Evolutionary conservation across 2,797 vertebrate species (phyloP).

Genomic region (Rhabdophis nuchalis): DNA sequence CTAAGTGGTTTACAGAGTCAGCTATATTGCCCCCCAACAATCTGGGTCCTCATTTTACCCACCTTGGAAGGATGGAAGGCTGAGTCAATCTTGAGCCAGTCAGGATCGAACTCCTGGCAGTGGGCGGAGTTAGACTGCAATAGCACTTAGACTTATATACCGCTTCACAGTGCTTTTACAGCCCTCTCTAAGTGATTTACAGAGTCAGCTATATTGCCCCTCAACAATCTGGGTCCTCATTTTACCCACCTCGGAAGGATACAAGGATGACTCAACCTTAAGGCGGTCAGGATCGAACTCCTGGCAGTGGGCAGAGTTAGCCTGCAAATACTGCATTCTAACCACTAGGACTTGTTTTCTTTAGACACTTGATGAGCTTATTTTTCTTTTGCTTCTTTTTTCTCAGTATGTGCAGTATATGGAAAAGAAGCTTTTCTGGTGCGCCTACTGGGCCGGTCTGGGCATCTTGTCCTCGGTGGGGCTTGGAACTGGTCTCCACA

Average conservation of each 20-base stretch:
- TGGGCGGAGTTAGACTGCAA: no score
- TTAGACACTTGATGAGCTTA: not conserved
- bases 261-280: not conserved
- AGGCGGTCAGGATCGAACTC: no score
- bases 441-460: conserved; percentile 97
- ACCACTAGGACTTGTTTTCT: no score
- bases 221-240: not conserved
- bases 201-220: no score
- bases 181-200: not conserved
- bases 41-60: no score
- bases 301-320: no score
- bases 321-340: not conserved
- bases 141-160: not conserved
- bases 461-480: conserved; percentile 91
- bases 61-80: no score
- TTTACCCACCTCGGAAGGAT: not conserved
- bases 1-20: no score
- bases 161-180: not conserved
- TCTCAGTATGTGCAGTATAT: conserved; percentile 83
- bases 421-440: conserved; percentile 93
- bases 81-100: no score
- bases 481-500: conserved; percentile 96
- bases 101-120: no score
- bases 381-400: conserved; percentile 27
- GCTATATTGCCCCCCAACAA: no score